Evolutionary conservation across 2,113 vertebrate species (phyloP).

Genomic region (Neolamprologus tretocephalus): DNA sequence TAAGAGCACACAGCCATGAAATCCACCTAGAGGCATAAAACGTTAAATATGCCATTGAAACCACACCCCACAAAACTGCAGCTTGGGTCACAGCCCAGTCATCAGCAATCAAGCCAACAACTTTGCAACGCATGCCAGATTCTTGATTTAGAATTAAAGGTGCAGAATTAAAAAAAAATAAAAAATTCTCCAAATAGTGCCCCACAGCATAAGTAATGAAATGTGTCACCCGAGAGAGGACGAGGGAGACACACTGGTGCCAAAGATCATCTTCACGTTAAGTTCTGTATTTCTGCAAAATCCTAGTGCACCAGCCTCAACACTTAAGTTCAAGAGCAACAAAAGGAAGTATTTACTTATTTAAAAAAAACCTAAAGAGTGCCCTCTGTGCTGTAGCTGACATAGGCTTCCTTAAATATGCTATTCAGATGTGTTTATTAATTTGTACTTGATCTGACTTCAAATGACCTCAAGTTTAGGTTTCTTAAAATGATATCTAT

Average conservation of each 20-base stretch:
- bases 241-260: neutral
- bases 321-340: neutral
- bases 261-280: neutral
- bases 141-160: conserved; percentile 3
- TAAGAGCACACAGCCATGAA: neutral
- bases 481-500: neutral
- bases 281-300: neutral
- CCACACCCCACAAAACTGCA: neutral
- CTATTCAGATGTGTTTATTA: neutral
- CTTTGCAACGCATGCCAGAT: neutral
- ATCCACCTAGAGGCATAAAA: neutral
- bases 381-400: neutral
- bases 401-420: neutral
- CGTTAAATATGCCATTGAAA: neutral
- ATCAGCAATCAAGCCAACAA: neutral
- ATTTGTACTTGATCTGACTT: neutral
- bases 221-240: neutral
- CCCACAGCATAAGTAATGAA: neutral
- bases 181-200: neutral
- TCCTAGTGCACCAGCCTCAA: neutral
- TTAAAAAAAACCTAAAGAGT: neutral
- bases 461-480: neutral
- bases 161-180: neutral
- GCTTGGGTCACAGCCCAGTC: neutral
- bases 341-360: neutral